Base-by-base conservation (phyloP, 2,888 invertebrate species). In the Cremastobaeus sp. region DNA sequence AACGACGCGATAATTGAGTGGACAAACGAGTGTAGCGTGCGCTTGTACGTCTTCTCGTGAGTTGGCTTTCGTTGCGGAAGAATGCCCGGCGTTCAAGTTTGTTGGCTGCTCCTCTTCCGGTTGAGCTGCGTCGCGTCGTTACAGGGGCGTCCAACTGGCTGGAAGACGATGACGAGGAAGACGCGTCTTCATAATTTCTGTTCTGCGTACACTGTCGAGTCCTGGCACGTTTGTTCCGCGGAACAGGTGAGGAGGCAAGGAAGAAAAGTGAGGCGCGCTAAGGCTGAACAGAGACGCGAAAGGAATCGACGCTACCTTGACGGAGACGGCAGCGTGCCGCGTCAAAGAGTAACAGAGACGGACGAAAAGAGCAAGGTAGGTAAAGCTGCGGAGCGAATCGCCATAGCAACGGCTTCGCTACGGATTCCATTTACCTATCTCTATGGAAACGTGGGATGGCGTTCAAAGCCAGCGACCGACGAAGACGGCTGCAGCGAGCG, bases 391-490 rank as follows among this genome's bases (percentile, higher is more conserved):
- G 83, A 85, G 84, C 80, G 80, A 83, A 85, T 86, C 81, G 78
- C 86, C 84, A 86, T 86, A 84, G 86, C 86, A 85, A 86, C 86
- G 82, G 85, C 86, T 86, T 86, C 84, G 82, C 83, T 82, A 84
- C 85, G 86, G 86, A 86, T 86, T 86, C 86, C 86, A 86, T 86
- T 86, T 86, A 85, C 86, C 86, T 86, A 86, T 86, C 83, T 83
- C 86, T 86, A 86, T 86, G 86, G 86, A 85, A 86, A 86, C 86
- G 84, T 82, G 82, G 83, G 84, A 82, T 85, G 84, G 84, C 82
- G 84, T 79, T 85, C 85, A 84, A 82, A 84, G 84, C 83, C 78
- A 78, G 74, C 41, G 76, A 74, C 76, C 71, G 78, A 78, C 75
- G 62, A 65, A 76, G 70, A 76, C 59, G 50, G 74, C 74, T 74